phyloP scores from a whole-genome alignment of 2,113 vertebrate species.

The Mormoops blainvillei region DNA sequence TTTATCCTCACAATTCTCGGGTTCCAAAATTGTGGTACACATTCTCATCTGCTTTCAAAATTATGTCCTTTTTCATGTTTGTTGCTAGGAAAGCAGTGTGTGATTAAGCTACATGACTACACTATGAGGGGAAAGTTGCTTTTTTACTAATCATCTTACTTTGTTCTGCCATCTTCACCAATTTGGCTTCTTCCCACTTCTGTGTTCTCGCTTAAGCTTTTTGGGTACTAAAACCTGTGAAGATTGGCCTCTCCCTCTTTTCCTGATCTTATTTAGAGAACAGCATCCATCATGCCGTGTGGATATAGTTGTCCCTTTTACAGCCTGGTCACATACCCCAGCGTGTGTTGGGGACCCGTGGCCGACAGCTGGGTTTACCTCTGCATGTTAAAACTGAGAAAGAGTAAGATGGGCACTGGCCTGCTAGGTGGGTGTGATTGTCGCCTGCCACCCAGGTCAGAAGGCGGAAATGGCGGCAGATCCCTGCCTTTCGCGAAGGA shows the following conservation, averaged over 20 bases:
- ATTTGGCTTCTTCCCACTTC: not conserved
- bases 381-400: not conserved
- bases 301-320: not conserved
- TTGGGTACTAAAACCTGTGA: not conserved
- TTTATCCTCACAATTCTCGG: not conserved
- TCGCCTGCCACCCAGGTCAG: not conserved
- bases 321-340: not conserved
- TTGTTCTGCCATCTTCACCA: not conserved
- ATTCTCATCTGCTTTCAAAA: not conserved
- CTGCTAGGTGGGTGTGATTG: too few species aligned
- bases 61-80: not conserved
- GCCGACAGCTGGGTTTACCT: not conserved
- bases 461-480: not conserved
- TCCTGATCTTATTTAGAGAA: not conserved
- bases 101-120: not conserved
- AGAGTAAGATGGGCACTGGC: not conserved
- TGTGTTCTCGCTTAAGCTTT: not conserved
- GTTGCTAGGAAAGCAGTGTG: not conserved
- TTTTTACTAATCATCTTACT: not conserved
- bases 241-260: not conserved
- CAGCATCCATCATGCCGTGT: not conserved
- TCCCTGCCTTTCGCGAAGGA: not conserved
- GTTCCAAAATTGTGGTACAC: not conserved
- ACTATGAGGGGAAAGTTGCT: not conserved
- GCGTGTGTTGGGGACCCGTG: not conserved